A percentile compares a stretch with the other conserved stretches of the same genome.
phyloP scores from a whole-genome alignment of 2,888 invertebrate genomes.

The Megastigmus dorsalis region DNA sequence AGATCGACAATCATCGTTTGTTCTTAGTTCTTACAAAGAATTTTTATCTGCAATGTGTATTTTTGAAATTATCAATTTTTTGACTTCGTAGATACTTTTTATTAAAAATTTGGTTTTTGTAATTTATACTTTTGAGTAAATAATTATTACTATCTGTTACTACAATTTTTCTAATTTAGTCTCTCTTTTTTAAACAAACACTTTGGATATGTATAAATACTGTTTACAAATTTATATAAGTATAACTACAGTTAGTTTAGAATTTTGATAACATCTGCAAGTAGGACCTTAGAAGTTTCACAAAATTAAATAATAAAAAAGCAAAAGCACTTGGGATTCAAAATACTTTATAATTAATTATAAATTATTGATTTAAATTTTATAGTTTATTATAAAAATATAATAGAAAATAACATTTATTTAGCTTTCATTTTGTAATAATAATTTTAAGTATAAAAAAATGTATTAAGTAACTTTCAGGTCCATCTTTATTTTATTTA shows the following conservation, averaged over 20 bases:
- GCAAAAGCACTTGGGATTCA: no score
- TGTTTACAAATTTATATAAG: slow-evolving; percentile 16
- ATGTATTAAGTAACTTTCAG: neutral
- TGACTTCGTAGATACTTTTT: neutral
- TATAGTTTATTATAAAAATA: neutral
- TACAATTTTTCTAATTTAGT: slow-evolving; percentile 10
- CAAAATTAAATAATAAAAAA: slow-evolving; percentile 5
- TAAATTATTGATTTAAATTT: neutral
- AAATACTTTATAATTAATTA: neutral
- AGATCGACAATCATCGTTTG: slow-evolving; percentile 23
- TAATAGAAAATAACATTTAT: neutral
- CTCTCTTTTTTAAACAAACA: slow-evolving; percentile 30
- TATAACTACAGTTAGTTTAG: slow-evolving; percentile 28
- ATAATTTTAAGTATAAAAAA: no score
- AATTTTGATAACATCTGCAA: slow-evolving; percentile 10
- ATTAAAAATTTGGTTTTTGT: slow-evolving; percentile 7
- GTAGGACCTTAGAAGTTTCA: neutral
- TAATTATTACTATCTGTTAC: slow-evolving; percentile 14
- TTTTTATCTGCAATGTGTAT: slow-evolving; percentile 3
- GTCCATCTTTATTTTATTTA: slow-evolving; percentile 5
- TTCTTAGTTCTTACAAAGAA: slow-evolving; percentile 13
- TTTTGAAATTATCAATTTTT: slow-evolving; percentile 7
- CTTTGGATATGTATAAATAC: slow-evolving; percentile 51
- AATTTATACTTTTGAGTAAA: slow-evolving; percentile 13
- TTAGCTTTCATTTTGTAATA: neutral